phyloP scores from a whole-genome alignment of 2,888 invertebrate genomes.

The Perithous albicinctus region DNA sequence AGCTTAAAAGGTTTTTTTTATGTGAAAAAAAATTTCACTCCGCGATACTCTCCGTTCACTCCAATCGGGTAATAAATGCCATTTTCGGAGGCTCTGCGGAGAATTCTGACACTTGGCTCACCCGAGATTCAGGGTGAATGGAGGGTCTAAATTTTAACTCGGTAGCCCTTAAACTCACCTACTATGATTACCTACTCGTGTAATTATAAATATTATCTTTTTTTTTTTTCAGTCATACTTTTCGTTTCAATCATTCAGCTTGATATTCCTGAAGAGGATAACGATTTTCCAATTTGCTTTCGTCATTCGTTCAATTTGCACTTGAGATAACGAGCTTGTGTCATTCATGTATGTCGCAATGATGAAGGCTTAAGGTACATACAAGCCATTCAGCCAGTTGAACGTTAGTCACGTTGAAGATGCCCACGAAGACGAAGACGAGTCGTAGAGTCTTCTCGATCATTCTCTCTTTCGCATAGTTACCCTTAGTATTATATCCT shows the following conservation, averaged over 20 bases:
- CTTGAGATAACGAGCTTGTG: conserved; percentile 33
- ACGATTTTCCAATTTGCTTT: conserved; percentile 43
- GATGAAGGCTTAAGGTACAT: conserved; percentile 1
- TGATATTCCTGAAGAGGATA: background rate
- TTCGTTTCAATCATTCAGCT: background rate
- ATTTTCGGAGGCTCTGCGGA: too few species aligned
- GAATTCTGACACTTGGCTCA: too few species aligned
- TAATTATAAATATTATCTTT: too few species aligned
- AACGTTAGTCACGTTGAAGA: conserved; percentile 1
- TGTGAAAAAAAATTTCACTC: background rate
- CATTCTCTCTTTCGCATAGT: background rate
- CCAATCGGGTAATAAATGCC: too few species aligned
- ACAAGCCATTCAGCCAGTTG: background rate
- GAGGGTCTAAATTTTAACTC: too few species aligned
- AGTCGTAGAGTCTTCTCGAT: conserved; percentile 19
- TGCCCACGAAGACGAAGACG: conserved; percentile 21
- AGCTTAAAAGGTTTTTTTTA: background rate
- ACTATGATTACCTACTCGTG: too few species aligned
- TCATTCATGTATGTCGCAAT: conserved; percentile 35
- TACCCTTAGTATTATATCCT: conserved; percentile 6
- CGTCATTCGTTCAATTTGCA: conserved; percentile 30
- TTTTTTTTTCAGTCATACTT: background rate
- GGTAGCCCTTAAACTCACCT: background rate
- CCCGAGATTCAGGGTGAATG: too few species aligned
- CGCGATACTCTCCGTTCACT: too few species aligned